Percentiles rank a stretch among this genome's conserved stretches.
Conservation (phyloP, 30 jellyfish, hydroid and myxozoan species). For the Cassiopea xamachana region DNA sequence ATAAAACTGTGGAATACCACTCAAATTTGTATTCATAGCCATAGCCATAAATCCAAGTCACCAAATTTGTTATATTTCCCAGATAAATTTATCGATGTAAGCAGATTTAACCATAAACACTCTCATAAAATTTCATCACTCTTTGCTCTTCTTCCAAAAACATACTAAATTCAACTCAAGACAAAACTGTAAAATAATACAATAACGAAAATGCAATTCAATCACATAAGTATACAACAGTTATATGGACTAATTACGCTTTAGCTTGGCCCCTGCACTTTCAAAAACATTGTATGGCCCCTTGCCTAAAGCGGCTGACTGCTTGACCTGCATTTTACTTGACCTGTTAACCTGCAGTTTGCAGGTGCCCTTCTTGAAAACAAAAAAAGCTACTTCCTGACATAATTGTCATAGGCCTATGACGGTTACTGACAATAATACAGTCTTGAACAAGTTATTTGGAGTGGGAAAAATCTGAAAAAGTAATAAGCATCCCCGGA, state of each 20-base stretch:
- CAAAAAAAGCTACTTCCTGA: too few relatives aligned
- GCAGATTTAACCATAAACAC: neutral
- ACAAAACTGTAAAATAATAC: neutral
- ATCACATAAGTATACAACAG: neutral
- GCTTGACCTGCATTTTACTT: neutral
- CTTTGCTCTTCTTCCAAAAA: neutral
- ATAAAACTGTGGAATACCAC: slow-evolving; percentile 46
- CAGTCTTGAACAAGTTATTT: too few relatives aligned
- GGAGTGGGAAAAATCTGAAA: too few relatives aligned
- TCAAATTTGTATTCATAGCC: slow-evolving; percentile 35
- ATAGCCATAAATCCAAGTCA: slow-evolving; percentile 57
- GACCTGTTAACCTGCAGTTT: too few relatives aligned
- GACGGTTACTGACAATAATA: too few relatives aligned
- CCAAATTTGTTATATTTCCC: slow-evolving; percentile 41
- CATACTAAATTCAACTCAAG: neutral
- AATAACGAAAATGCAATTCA: neutral
- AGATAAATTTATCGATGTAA: neutral
- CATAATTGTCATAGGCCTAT: too few relatives aligned
- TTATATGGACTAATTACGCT: too few relatives aligned
- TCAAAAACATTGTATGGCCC: too few relatives aligned
- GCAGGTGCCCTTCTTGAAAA: too few relatives aligned
- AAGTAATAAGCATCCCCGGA: too few relatives aligned
- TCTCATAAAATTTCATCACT: neutral
- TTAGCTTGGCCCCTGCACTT: too few relatives aligned
- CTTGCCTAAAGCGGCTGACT: too few relatives aligned